Evolutionary conservation across 2,113 vertebrate species (phyloP).

Genomic region (Hippocampus comes): DNA sequence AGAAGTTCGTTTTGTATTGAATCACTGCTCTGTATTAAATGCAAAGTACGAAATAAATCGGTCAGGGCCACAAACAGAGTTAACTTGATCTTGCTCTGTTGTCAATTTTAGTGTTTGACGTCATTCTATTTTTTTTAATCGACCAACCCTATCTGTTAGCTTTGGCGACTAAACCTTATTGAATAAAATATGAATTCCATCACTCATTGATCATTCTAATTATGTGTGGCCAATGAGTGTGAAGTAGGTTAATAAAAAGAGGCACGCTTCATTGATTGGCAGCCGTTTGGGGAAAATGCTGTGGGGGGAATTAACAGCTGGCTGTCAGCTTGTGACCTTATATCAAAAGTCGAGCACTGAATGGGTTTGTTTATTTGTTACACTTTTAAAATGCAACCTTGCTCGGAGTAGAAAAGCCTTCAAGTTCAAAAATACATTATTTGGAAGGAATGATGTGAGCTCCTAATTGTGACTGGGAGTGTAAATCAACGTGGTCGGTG

Average conservation of each 20-base stretch:
- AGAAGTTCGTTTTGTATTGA: not conserved
- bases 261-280: not conserved
- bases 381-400: too few species aligned
- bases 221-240: not conserved
- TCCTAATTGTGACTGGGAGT: not conserved
- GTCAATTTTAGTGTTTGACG: too few species aligned
- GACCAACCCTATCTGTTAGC: not conserved
- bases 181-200: not conserved
- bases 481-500: not conserved
- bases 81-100: not conserved
- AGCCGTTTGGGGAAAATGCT: not conserved
- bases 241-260: constrained; percentile 17
- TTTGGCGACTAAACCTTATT: not conserved
- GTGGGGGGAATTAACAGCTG: not conserved
- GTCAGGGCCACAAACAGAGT: not conserved
- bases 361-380: not conserved
- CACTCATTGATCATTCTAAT: constrained; percentile 11
- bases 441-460: not conserved
- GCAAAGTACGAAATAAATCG: not conserved
- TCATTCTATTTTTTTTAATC: not conserved
- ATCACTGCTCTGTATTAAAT: not conserved
- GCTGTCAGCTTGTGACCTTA: not conserved
- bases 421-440: not conserved
- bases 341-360: not conserved
- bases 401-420: too few species aligned